phyloP scores from a whole-genome alignment of 2,113 vertebrate species.

The cat (Felis catus) region F.catus_Fca126_mat1.0 CM031416.1:77095501-77096000 shows the following conservation, averaged over 20 bases:
- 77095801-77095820: background rate
- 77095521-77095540: background rate
- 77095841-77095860: background rate
- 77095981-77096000: background rate
- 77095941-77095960: background rate
- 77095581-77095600: background rate
- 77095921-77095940: background rate
- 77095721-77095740: background rate
- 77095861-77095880: background rate
- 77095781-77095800: background rate
- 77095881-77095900: background rate
- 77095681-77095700: background rate
- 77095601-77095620: background rate
- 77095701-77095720: background rate
- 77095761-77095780: background rate
- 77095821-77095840: background rate
- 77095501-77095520: background rate
- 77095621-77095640: background rate
- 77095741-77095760: background rate
- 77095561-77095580: background rate
- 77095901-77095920: background rate
- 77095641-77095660: background rate
- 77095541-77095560: background rate
- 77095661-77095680: background rate
- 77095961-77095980: background rate